Base-by-base conservation (phyloP, 2,888 invertebrate genomes). In the Macaria liturata region DNA sequence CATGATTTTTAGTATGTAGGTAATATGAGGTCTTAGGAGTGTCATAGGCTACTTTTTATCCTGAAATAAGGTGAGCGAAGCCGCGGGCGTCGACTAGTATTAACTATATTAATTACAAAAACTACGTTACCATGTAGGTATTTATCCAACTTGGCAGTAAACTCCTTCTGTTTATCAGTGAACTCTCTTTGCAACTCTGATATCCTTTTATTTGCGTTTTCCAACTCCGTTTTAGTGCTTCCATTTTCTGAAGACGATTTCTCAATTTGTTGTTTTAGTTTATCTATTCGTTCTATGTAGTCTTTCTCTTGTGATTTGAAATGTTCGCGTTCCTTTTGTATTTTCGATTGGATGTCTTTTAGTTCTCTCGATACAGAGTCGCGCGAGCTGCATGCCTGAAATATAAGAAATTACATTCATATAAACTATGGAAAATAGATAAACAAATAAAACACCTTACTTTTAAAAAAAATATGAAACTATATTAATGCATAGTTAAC, bases 341-440 rank as follows among this genome's bases (percentile, higher is more conserved):
- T 72, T 74, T 78, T 88, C 3, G 76, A 63, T 63, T 93, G 91
- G 43, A 93, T 66, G 51, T 94, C 92, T 66, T 92, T 93, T 45
- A 94, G 72, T 71, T 94, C 93, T 62, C 92, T 89, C 32, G 90
- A 80, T 4, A 93, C 80, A n/a, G 92, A 75, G 57, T 95, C 95
- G 49, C 94, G 93, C 4, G 93, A 88, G 62, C 93, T 93, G 62
- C 94, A 94, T 3, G 94, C 94, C 78, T 94, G 81, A n/a, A n/a
- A n/a, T n/a, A n/a, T n/a, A n/a, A n/a, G n/a, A n/a, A n/a, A n/a
- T n/a, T n/a, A n/a, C n/a, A n/a, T n/a, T n/a, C n/a, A n/a, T n/a
- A n/a, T n/a, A n/a, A n/a, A n/a, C n/a, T n/a, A n/a, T n/a, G n/a
- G n/a, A n/a, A n/a, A n/a, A n/a, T n/a, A n/a, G n/a, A n/a, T n/a